These are phyloP conservation scores for Eristalis intricaria DNA, from an alignment of 2,888 invertebrate species.

Conservation along the genomic window DNA sequence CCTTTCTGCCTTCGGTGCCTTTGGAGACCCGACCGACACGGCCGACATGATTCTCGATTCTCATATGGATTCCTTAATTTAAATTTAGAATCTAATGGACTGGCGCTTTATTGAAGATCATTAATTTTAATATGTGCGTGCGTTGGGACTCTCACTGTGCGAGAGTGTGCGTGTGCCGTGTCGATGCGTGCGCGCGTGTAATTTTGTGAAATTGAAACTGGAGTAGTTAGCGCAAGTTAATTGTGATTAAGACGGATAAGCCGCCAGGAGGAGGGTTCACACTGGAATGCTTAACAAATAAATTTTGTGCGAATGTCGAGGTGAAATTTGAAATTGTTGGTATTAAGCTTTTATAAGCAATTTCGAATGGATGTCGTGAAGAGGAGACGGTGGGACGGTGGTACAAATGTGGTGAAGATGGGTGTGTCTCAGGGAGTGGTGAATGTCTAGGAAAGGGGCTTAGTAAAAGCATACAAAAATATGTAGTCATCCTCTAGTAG, in stretches of 20 bases:
- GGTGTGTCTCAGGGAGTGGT: not conserved
- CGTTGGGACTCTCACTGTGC: constrained; percentile 29
- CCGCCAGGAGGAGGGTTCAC: constrained; percentile 3
- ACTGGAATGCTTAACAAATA: constrained; percentile 5
- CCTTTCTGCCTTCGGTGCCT: too few species aligned
- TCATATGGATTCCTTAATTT: constrained; percentile 58
- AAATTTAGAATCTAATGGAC: constrained; percentile 65
- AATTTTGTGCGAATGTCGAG: not conserved
- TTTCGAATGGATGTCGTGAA: not conserved
- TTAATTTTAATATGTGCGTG: constrained; percentile 66
- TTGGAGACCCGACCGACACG: not conserved
- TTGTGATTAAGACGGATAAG: constrained; percentile 57
- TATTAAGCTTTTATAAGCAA: not conserved
- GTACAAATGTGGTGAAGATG: not conserved
- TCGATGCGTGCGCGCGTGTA: constrained; percentile 12
- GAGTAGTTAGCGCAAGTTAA: constrained; percentile 65
- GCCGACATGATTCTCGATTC: constrained; percentile 1
- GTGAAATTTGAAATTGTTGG: not conserved
- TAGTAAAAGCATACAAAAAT: not conserved
- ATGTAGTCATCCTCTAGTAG: not conserved
- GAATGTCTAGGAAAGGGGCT: not conserved
- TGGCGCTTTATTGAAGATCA: constrained; percentile 57
- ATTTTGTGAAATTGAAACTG: constrained; percentile 60
- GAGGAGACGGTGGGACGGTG: too few species aligned
- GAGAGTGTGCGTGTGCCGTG: constrained; percentile 7